These are phyloP conservation scores for Acanthococcus lagerstroemiae DNA, from an alignment of 2,888 invertebrate species.

Conservation along the genomic window DNA sequence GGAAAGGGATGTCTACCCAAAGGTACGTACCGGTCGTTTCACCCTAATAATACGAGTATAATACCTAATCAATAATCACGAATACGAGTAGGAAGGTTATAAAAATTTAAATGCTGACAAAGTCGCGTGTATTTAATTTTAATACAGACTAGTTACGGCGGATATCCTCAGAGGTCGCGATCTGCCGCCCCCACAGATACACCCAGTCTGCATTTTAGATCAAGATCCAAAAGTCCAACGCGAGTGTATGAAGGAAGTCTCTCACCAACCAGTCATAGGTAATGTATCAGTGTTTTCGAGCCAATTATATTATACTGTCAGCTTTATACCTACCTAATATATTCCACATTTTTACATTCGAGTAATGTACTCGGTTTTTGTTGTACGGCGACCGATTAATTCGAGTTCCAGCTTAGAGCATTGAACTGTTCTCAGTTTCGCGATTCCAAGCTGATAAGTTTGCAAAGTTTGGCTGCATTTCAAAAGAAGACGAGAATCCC, in stretches of 20 bases:
- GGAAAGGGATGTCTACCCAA: conserved; percentile 17
- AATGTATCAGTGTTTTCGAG: no score
- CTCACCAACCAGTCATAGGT: conserved; percentile 58
- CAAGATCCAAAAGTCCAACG: conserved; percentile 69
- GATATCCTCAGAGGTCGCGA: conserved; percentile 61
- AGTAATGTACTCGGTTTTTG: no score
- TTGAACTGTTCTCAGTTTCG: no score
- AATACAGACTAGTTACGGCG: conserved; percentile 26
- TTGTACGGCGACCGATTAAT: no score
- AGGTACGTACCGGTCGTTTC: no score
- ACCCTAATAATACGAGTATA: not conserved
- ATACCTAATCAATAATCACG: not conserved
- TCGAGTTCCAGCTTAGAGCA: no score
- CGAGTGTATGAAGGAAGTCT: conserved; percentile 58
- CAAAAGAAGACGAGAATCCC: no score
- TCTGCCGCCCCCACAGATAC: conserved; percentile 71
- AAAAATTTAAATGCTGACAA: not conserved
- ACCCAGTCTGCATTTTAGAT: conserved; percentile 50
- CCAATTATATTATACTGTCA: no score
- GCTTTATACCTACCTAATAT: no score
- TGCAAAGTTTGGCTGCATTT: no score
- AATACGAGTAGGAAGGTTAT: not conserved
- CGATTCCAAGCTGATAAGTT: no score
- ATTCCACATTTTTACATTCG: no score
- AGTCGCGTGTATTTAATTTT: not conserved